Evolutionary conservation across 2,797 vertebrate species (phyloP).

Genomic region (Scomberomorus guttatus): DNA sequence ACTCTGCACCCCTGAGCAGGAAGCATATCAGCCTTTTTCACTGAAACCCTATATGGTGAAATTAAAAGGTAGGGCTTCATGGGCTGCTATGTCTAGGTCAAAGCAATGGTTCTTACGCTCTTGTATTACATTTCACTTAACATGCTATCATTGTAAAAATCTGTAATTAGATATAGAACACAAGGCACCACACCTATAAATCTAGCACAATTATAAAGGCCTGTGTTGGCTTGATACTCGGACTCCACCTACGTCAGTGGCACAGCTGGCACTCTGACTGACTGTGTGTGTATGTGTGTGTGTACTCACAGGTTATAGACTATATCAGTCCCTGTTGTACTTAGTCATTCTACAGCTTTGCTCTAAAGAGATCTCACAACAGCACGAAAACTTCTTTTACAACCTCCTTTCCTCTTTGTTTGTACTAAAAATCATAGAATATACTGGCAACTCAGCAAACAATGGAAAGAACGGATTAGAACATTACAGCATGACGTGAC

Average conservation of each 20-base stretch:
- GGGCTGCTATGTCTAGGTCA: slow-evolving; percentile 64
- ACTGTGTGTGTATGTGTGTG: slow-evolving; percentile 47
- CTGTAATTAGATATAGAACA: slow-evolving; percentile 79
- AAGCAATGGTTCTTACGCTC: slow-evolving; percentile 49
- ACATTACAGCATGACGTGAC: slow-evolving; percentile 45
- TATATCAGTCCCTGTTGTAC: slow-evolving; percentile 68
- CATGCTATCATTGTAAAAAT: slow-evolving; percentile 75
- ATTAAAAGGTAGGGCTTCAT: slow-evolving; percentile 61
- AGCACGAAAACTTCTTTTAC: slow-evolving; percentile 56
- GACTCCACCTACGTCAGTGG: slow-evolving; percentile 70
- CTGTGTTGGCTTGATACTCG: slow-evolving; percentile 72
- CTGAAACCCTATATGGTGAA: slow-evolving; percentile 66
- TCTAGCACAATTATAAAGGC: slow-evolving; percentile 76
- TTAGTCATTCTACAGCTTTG: slow-evolving; percentile 55
- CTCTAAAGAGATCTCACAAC: slow-evolving; percentile 60
- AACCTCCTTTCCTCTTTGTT: slow-evolving; percentile 47
- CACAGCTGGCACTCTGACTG: slow-evolving; percentile 64
- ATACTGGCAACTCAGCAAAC: slow-evolving; percentile 53
- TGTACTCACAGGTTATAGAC: slow-evolving; percentile 52
- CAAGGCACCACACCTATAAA: slow-evolving; percentile 80
- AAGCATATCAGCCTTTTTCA: slow-evolving; percentile 37
- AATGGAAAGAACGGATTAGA: slow-evolving; percentile 67
- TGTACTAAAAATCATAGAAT: slow-evolving; percentile 51
- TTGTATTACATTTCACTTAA: slow-evolving; percentile 75
- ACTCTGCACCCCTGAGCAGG: slow-evolving; percentile 51